A percentile compares a stretch with the other conserved stretches of the same genome.
phyloP scores from a whole-genome alignment of 2,888 invertebrate species.

The Chrysolina oricalcia region DNA sequence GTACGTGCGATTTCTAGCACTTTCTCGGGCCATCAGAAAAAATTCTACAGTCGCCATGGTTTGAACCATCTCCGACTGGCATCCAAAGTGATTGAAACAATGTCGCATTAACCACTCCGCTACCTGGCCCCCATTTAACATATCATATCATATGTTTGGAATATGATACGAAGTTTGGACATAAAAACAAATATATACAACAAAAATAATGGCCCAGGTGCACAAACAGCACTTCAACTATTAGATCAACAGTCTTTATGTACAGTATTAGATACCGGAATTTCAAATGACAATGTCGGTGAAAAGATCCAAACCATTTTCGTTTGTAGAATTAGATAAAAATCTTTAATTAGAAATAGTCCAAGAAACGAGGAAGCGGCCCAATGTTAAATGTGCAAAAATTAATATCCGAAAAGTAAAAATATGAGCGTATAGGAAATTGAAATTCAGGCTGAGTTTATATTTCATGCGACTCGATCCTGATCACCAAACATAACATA shows the following conservation, averaged over 20 bases:
- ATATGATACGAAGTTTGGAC: background rate
- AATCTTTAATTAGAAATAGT: background rate
- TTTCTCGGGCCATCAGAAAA: no score
- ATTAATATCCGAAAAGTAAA: background rate
- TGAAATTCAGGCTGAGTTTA: no score
- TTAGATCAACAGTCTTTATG: background rate
- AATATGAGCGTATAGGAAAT: no score
- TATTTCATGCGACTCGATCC: no score
- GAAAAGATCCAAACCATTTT: background rate
- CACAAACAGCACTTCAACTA: background rate
- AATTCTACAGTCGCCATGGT: no score
- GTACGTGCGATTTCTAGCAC: no score
- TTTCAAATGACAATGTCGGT: background rate
- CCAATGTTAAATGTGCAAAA: no score
- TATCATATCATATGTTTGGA: slow-evolving; percentile 7
- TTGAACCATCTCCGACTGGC: no score
- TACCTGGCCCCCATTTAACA: no score
- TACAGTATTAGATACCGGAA: background rate
- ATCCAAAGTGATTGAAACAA: no score
- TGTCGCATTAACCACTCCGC: no score
- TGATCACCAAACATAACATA: no score
- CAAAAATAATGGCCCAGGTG: background rate
- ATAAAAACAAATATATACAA: background rate
- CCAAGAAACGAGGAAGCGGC: background rate
- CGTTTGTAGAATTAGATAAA: background rate